Evolutionary conservation across 2,113 vertebrate species (phyloP), one percentile per base, ranked within the genome.

Genomic region (Rhinolophus sinicus): DNA sequence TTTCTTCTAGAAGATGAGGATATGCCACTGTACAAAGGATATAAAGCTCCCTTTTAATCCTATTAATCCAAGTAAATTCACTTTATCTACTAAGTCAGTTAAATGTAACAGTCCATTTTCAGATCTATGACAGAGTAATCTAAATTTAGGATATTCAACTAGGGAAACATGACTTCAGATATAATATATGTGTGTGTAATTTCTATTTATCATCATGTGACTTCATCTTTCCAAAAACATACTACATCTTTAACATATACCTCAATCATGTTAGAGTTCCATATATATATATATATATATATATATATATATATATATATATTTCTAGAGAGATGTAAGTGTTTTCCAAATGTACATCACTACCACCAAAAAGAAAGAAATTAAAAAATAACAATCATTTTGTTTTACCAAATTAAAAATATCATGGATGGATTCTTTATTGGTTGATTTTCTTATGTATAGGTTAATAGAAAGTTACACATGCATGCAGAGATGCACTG

Each of bases 1-100:
- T 92, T 96, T 87, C 24, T 58, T 88, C 95, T 81, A 93, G 80
- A 90, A 90, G 44, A 88, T 92, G 38, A 92, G 78, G 80, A 87
- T 80, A 83, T 38, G 16, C 2, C 14, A 47, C 50, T 81, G 24
- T 87, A 75, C 35, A 89, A 93, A 96, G 38, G 12, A 75, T 26
- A 65, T 72, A 87, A 38, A 24, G 8, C 3, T 94, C 24, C 10
- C 19, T 89, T 94, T 91, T 93, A 92, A 97, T 94, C 78, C 67
- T 64, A 60, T 83, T 96, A 94, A 97, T 82, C 83, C 54, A 26
- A 40, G 33, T 86, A 81, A 94, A 85, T 89, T 88, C 47, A 65
- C 38, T 96, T 52, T 83, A 93, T 95, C 85, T 83, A 9, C 28
- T 69, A 76, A 40, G 62, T 92, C 92, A 87, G 69, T 76, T 93